These are phyloP conservation scores for Crossocerus cetratus DNA, from an alignment of 2,888 invertebrate species.

Conservation along the genomic window DNA sequence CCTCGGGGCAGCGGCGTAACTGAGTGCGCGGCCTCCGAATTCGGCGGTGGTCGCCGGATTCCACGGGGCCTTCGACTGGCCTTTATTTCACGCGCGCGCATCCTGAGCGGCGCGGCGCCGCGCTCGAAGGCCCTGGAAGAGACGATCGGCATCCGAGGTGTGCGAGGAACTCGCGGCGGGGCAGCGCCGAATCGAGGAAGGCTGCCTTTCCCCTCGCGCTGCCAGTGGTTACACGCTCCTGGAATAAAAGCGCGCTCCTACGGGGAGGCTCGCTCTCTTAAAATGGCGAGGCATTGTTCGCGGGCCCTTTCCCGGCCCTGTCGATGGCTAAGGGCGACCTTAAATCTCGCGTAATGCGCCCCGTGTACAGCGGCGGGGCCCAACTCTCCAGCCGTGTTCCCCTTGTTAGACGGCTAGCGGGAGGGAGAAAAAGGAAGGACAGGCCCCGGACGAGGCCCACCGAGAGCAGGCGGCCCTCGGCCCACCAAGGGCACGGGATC, in stretches of 20 bases:
- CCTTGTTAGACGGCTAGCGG: slow-evolving; percentile 29
- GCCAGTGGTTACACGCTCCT: slow-evolving; percentile 52
- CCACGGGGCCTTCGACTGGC: slow-evolving; percentile 14
- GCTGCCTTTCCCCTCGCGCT: slow-evolving; percentile 14
- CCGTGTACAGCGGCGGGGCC: slow-evolving; percentile 33
- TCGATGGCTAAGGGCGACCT: slow-evolving; percentile 58
- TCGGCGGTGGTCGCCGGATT: slow-evolving; percentile 43
- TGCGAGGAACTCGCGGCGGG: slow-evolving; percentile 45
- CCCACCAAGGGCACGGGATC: too few species aligned
- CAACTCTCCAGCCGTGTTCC: slow-evolving; percentile 32
- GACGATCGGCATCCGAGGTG: slow-evolving; percentile 47
- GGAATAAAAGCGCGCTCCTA: slow-evolving; percentile 53
- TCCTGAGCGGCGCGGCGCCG: too few species aligned
- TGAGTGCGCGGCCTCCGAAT: not conserved
- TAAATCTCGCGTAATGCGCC: slow-evolving; percentile 65
- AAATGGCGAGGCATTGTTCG: slow-evolving; percentile 58
- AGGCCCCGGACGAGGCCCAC: slow-evolving; percentile 8
- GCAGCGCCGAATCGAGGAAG: slow-evolving; percentile 9
- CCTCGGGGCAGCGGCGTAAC: slow-evolving; percentile 4
- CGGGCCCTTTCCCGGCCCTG: slow-evolving; percentile 39
- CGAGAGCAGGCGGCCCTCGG: not conserved
- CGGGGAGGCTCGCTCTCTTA: slow-evolving; percentile 41
- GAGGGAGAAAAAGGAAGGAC: slow-evolving; percentile 17
- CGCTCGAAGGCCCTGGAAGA: too few species aligned
- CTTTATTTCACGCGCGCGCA: slow-evolving; percentile 42